Percentiles rank a stretch among this genome's conserved stretches.
phyloP scores from a whole-genome alignment of 1,140 invertebrate genomes.

The Venturia canescens region DNA sequence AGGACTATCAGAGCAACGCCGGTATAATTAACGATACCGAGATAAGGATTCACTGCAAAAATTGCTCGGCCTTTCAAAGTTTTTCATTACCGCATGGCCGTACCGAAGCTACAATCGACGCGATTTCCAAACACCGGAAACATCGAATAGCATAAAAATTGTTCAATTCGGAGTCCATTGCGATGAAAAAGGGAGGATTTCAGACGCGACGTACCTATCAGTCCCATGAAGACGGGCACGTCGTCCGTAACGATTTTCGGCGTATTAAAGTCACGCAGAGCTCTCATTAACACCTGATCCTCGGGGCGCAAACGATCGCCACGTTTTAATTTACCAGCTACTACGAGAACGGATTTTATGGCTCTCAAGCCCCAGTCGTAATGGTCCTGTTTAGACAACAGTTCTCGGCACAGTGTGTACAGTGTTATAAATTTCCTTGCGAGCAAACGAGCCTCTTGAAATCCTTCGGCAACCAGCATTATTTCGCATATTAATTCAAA shows the following conservation, averaged over 20 bases:
- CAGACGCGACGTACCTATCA: conserved; percentile 79
- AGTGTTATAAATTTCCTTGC: conserved; percentile 95
- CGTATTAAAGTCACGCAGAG: conserved; percentile 94
- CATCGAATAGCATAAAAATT: background rate
- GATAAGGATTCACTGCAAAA: no score
- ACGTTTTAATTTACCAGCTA: conserved; percentile 89
- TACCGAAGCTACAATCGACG: no score
- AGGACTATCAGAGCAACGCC: no score
- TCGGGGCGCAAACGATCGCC: conserved; percentile 83
- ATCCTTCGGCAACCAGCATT: conserved; percentile 95
- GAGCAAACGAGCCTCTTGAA: conserved; percentile 89
- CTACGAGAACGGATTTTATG: conserved; percentile 94
- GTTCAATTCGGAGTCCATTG: background rate
- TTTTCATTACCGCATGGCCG: no score
- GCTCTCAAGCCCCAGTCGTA: conserved; percentile 96
- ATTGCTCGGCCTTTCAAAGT: no score
- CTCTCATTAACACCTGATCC: conserved; percentile 90
- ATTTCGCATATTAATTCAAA: conserved; percentile 96
- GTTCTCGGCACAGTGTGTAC: conserved; percentile 91
- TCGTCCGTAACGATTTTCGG: conserved; percentile 96
- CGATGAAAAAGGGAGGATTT: background rate
- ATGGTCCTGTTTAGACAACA: conserved; percentile 95
- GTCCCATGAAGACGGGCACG: conserved; percentile 92
- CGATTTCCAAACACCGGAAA: no score
- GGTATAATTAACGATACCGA: no score